A percentile compares a stretch with the other conserved stretches of the same genome.
Evolutionary conservation across 2,113 vertebrate genomes (phyloP).

Genomic region (Cryptotis parvus): DNA sequence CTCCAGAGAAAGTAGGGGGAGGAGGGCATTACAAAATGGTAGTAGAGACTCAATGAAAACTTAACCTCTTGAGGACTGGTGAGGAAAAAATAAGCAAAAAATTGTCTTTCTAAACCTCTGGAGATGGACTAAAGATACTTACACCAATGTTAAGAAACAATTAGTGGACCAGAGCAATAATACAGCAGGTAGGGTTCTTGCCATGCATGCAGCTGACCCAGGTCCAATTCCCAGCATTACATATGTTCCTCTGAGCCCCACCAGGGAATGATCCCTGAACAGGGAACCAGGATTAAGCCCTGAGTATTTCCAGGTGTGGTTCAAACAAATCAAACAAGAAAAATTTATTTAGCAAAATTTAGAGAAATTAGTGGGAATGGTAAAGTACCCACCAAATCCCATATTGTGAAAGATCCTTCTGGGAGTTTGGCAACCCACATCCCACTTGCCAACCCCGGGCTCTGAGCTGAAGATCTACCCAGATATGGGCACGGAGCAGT

Average conservation of each 20-base stretch:
- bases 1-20: neutral
- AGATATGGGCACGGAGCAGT: too few species aligned
- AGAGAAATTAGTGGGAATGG: neutral
- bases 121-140: neutral
- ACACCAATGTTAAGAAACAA: neutral
- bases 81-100: neutral
- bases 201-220: too few species aligned
- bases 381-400: neutral
- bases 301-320: too few species aligned
- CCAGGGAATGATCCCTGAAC: too few species aligned
- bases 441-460: too few species aligned
- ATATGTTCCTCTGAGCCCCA: too few species aligned
- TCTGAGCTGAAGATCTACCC: too few species aligned
- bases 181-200: too few species aligned
- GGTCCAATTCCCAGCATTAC: too few species aligned
- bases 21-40: neutral
- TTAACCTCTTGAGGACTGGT: neutral
- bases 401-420: neutral
- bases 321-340: neutral
- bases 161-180: too few species aligned
- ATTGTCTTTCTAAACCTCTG: neutral
- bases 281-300: too few species aligned
- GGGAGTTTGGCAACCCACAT: too few species aligned
- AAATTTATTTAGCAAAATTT: neutral
- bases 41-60: neutral